Conservation (phyloP, 1,140 invertebrate species). For the Trichonephila clavata region DNA sequence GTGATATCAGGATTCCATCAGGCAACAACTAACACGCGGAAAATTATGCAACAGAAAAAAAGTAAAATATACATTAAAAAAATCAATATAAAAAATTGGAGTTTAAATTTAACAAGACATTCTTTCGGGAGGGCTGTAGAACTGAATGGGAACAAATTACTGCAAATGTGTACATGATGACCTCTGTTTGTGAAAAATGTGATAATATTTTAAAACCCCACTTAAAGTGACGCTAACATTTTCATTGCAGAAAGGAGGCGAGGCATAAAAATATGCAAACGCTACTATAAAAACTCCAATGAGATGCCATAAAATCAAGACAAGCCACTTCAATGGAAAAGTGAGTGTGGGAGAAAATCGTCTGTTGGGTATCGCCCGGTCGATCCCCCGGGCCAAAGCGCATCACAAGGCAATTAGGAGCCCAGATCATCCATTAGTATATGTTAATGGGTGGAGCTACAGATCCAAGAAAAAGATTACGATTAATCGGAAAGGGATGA, state of each 20-base stretch:
- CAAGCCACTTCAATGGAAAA: background rate
- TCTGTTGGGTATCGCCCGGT: background rate
- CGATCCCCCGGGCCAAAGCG: background rate
- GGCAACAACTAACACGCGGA: too few relatives aligned
- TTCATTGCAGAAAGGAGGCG: slow-evolving; percentile 19
- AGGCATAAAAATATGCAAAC: slow-evolving; percentile 50
- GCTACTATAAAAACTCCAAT: slow-evolving; percentile 33
- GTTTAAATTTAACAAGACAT: too few relatives aligned
- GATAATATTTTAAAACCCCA: slow-evolving; percentile 24
- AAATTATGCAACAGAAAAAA: too few relatives aligned
- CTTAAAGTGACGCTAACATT: slow-evolving; percentile 22
- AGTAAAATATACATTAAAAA: too few relatives aligned
- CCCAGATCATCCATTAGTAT: background rate
- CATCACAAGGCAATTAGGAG: slow-evolving; percentile 16
- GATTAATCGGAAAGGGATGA: slow-evolving; percentile 10
- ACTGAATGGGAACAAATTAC: background rate
- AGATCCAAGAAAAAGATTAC: background rate
- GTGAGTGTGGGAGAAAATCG: background rate
- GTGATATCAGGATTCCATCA: too few relatives aligned
- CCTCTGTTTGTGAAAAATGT: background rate
- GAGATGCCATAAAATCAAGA: slow-evolving; percentile 27
- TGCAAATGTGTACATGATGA: background rate
- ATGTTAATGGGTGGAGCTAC: slow-evolving; percentile 38
- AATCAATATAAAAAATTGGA: too few relatives aligned
- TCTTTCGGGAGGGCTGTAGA: too few relatives aligned